These are phyloP conservation scores for Ceratitis capitata DNA, from an alignment of 1,140 invertebrate genomes.

Conservation along the genomic window DNA sequence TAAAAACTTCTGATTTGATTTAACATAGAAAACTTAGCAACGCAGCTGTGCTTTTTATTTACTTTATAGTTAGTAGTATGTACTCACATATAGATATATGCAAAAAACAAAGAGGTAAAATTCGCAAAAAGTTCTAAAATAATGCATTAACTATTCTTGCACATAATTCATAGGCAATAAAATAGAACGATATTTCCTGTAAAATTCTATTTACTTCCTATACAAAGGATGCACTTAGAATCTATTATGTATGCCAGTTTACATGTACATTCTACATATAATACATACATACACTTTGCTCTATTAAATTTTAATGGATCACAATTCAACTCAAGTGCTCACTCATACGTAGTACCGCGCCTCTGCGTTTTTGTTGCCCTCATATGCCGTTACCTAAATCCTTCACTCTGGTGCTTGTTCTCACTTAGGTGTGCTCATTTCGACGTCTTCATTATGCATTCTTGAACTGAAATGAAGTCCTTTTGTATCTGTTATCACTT, in stretches of 20 bases:
- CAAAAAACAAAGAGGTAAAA: too few species aligned
- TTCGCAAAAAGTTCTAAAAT: too few species aligned
- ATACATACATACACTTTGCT: too few species aligned
- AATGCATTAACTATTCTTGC: too few species aligned
- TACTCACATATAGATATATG: too few species aligned
- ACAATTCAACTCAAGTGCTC: background rate
- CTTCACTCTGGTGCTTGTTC: background rate
- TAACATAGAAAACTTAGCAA: too few species aligned
- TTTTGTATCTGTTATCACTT: background rate
- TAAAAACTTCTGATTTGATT: too few species aligned
- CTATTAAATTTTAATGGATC: background rate
- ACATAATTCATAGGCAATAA: background rate
- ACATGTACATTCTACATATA: too few species aligned
- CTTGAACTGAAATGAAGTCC: background rate
- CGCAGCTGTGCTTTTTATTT: too few species aligned
- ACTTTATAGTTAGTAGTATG: too few species aligned
- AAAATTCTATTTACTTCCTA: background rate
- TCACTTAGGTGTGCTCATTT: background rate
- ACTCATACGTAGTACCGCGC: background rate
- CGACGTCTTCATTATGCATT: background rate
- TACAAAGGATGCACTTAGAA: background rate
- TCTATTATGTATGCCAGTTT: background rate
- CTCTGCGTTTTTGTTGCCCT: background rate
- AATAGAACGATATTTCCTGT: background rate
- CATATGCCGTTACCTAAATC: background rate